Conservation (phyloP, 1,140 invertebrate species). For the Platorchestia sp. region DNA sequence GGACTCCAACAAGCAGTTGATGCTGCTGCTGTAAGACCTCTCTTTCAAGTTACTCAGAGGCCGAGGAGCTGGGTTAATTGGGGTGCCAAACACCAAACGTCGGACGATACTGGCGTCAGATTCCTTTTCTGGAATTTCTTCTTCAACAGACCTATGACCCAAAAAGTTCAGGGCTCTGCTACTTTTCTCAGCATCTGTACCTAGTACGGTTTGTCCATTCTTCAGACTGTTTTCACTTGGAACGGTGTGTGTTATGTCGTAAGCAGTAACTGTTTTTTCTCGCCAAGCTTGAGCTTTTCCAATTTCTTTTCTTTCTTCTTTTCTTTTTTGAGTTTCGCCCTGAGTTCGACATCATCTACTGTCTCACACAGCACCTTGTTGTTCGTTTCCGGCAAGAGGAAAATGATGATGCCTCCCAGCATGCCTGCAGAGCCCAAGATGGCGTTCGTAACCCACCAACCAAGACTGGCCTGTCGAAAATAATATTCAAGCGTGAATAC, state of each 20-base stretch:
- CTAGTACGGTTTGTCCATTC: not conserved
- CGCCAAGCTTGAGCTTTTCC: not conserved
- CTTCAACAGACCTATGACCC: not conserved
- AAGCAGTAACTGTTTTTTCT: slow-evolving; percentile 37
- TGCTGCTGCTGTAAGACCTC: slow-evolving; percentile 36
- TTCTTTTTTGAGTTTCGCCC: slow-evolving; percentile 26
- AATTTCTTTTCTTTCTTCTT: slow-evolving; percentile 17
- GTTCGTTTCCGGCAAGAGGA: slow-evolving; percentile 52
- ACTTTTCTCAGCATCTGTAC: not conserved
- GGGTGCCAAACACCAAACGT: not conserved
- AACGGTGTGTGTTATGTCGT: slow-evolving; percentile 18
- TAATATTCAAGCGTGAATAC: not conserved
- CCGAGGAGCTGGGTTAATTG: not conserved
- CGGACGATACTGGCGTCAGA: slow-evolving; percentile 24
- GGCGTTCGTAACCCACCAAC: slow-evolving; percentile 56
- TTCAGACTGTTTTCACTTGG: not conserved
- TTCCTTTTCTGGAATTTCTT: slow-evolving; percentile 15
- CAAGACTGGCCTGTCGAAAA: slow-evolving; percentile 44
- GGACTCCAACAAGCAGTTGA: slow-evolving; percentile 12
- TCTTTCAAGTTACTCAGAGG: not conserved
- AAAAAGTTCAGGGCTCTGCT: not conserved
- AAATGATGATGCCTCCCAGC: slow-evolving; percentile 36
- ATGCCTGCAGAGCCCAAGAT: slow-evolving; percentile 51
- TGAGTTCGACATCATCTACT: slow-evolving; percentile 53
- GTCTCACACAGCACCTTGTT: slow-evolving; percentile 55